A percentile compares a stretch with the other conserved stretches of the same genome.
phyloP scores from a whole-genome alignment of 2,797 vertebrate species.

The Choloepus didactylus region DNA sequence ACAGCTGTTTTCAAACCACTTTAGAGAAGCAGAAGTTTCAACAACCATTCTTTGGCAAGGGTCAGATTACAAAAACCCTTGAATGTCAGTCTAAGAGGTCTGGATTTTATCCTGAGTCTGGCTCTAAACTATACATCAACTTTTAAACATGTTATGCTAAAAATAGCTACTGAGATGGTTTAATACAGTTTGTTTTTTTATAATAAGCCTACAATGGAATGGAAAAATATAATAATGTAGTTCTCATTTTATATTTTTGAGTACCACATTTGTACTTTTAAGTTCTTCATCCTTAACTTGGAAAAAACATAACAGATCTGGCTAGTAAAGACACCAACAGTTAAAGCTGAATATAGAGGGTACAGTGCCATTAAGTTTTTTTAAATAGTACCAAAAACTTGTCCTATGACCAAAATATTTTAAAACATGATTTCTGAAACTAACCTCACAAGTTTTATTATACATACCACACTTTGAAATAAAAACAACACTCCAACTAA shows the following conservation, averaged over 20 bases:
- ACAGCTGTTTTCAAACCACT: conserved; percentile 25
- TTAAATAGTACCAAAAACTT: not conserved
- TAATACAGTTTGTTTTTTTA: not conserved
- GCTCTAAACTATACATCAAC: not conserved
- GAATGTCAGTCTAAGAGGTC: conserved; percentile 11
- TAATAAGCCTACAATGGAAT: not conserved
- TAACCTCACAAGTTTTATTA: conserved; percentile 60
- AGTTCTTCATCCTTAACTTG: conserved; percentile 44
- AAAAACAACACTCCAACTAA: conserved; percentile 55
- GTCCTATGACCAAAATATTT: conserved; percentile 59
- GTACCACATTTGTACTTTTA: conserved; percentile 50
- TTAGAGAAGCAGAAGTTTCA: conserved; percentile 56
- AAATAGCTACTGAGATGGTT: conserved; percentile 5
- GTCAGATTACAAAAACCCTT: conserved; percentile 40
- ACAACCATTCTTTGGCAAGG: conserved; percentile 41
- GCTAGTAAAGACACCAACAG: conserved; percentile 34
- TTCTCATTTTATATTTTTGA: conserved; percentile 69
- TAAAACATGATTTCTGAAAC: conserved; percentile 55
- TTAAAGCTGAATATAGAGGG: conserved; percentile 53
- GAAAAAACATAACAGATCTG: conserved; percentile 23
- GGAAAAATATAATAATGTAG: conserved; percentile 4
- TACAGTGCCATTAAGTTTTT: conserved; percentile 13
- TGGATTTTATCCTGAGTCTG: conserved; percentile 38
- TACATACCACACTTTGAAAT: conserved; percentile 46
- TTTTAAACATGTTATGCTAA: not conserved